phyloP scores from a whole-genome alignment of 2,797 vertebrate species.

The Chloroceryle amazona region DNA sequence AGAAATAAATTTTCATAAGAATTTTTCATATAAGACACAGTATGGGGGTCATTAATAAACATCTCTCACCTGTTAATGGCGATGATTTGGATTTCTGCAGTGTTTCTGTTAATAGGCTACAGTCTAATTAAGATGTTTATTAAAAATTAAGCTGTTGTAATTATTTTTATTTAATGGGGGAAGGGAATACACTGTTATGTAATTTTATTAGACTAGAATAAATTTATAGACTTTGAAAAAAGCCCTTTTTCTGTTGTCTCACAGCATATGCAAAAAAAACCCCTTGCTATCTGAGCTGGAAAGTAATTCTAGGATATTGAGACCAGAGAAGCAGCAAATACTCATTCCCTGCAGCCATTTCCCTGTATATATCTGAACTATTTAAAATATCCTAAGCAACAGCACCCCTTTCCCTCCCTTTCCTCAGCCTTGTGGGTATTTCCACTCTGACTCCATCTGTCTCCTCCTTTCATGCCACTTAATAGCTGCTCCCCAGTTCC shows the following conservation, averaged over 20 bases:
- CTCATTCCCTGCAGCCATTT: neutral
- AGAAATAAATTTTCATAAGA: slow-evolving; percentile 24
- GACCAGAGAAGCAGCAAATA: neutral
- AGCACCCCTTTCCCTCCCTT: neutral
- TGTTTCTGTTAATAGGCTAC: neutral
- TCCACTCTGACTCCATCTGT: neutral
- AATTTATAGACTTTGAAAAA: neutral
- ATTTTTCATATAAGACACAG: neutral
- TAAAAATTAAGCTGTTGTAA: neutral
- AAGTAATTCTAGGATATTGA: neutral
- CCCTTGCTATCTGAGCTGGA: neutral
- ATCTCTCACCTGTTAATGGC: slow-evolving; percentile 7
- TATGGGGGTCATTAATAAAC: neutral
- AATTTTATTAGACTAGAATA: slow-evolving; percentile 13
- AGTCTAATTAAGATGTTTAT: neutral
- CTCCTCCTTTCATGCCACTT: neutral
- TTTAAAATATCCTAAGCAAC: neutral
- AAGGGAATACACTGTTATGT: neutral
- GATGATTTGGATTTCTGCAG: neutral
- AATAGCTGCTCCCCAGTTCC: neutral
- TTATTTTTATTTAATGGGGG: neutral
- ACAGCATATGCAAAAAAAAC: neutral
- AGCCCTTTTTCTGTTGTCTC: neutral
- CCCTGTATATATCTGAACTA: neutral
- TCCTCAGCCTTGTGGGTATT: neutral